phyloP scores from a whole-genome alignment of 2,888 invertebrate species.

The Callyntrura sp. region DNA sequence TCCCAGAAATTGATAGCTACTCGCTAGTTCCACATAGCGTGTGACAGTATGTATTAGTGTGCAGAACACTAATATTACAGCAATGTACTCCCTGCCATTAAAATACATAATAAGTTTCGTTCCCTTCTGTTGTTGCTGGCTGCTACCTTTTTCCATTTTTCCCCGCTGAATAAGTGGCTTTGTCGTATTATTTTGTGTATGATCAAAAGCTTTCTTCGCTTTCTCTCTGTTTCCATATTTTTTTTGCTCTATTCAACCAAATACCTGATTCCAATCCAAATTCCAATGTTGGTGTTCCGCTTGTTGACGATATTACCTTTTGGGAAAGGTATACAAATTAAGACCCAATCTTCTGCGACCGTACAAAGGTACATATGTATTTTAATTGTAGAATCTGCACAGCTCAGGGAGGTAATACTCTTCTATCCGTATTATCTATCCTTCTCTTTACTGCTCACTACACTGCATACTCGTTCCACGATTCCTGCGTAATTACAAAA shows the following conservation, averaged over 20 bases:
- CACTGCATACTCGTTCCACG: background rate
- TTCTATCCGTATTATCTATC: background rate
- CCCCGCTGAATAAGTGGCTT: constrained; percentile 10
- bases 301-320: background rate
- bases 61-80: background rate
- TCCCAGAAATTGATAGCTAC: no score
- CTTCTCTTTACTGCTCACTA: background rate
- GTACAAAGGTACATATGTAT: background rate
- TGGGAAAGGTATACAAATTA: background rate
- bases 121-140: background rate
- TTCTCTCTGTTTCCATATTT: background rate
- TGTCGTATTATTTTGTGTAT: constrained; percentile 15
- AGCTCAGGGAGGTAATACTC: background rate
- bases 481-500: constrained; percentile 49
- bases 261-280: constrained; percentile 9
- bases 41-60: background rate
- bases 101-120: constrained; percentile 33
- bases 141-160: background rate
- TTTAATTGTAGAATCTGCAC: background rate
- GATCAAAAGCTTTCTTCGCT: constrained; percentile 18
- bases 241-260: background rate
- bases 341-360: background rate
- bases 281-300: background rate
- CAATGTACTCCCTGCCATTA: background rate
- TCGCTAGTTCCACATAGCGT: no score